These are phyloP conservation scores for Rhagophthalmus giganteus DNA, from an alignment of 2,888 invertebrate species.

Conservation along the genomic window DNA sequence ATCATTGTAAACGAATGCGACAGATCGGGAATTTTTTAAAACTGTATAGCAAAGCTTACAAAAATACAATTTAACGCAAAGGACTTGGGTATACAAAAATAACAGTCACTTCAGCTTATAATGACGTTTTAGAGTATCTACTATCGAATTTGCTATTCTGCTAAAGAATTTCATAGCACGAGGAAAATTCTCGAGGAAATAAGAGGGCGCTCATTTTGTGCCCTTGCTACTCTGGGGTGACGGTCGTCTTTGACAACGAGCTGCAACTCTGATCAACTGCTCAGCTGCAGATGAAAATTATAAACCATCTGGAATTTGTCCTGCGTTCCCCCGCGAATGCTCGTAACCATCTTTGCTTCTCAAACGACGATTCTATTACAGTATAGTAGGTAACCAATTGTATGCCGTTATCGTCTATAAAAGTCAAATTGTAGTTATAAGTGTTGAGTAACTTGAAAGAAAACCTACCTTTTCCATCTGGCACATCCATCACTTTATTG, in stretches of 20 bases:
- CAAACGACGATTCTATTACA: conserved; percentile 71
- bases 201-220: conserved; percentile 64
- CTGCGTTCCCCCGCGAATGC: conserved; percentile 66
- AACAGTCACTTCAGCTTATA: conserved; percentile 30
- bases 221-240: conserved; percentile 57
- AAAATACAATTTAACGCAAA: conserved; percentile 36
- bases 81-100: conserved; percentile 34
- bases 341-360: conserved; percentile 72
- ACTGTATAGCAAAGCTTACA: conserved; percentile 34
- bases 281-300: conserved; percentile 60
- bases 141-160: conserved; percentile 12
- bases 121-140: conserved; percentile 22
- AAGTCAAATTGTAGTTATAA: neutral
- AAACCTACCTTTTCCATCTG: conserved; percentile 65
- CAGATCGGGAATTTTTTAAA: conserved; percentile 22
- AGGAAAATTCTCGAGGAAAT: no score
- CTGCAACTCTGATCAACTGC: conserved; percentile 56
- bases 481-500: conserved; percentile 68
- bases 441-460: neutral
- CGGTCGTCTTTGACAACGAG: conserved; percentile 51
- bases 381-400: conserved; percentile 70
- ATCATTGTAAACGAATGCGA: conserved; percentile 26
- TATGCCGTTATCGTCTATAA: conserved; percentile 70
- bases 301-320: conserved; percentile 60
- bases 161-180: conserved; percentile 13